Conservation (phyloP, 1,140 invertebrate genomes). For the Aphidius gifuensis region DNA sequence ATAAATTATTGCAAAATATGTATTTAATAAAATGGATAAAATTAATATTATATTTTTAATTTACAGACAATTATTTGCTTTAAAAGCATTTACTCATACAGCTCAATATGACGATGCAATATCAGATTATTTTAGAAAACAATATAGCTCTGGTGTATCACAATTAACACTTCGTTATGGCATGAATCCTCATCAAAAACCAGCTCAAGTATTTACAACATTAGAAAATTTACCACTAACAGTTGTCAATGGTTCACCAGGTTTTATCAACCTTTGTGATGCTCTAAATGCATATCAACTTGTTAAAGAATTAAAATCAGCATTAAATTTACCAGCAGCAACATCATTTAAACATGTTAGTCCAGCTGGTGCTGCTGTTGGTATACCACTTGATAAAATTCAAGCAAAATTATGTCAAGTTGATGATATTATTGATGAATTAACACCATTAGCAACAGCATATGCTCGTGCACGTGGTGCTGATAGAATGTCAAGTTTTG, state of each 20-base stretch:
- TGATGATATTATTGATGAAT: slow-evolving; percentile 70
- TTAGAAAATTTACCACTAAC: slow-evolving; percentile 78
- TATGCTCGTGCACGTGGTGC: slow-evolving; percentile 95
- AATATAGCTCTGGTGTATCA: slow-evolving; percentile 75
- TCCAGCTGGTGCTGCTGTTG: slow-evolving; percentile 92
- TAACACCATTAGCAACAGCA: slow-evolving; percentile 87
- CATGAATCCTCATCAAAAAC: slow-evolving; percentile 98
- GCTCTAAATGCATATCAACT: slow-evolving; percentile 97
- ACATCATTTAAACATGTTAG: slow-evolving; percentile 98
- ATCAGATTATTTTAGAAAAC: slow-evolving; percentile 90
- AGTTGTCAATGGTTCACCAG: slow-evolving; percentile 92
- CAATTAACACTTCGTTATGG: slow-evolving; percentile 89
- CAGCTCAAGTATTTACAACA: slow-evolving; percentile 88
- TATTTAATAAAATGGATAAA: no score
- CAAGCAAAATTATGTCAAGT: slow-evolving; percentile 92
- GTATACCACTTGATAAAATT: slow-evolving; percentile 67
- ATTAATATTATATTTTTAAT: background rate
- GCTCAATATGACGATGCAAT: slow-evolving; percentile 92
- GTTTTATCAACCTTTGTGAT: slow-evolving; percentile 97
- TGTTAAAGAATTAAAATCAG: slow-evolving; percentile 81
- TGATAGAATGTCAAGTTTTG: slow-evolving; percentile 98
- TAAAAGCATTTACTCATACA: slow-evolving; percentile 96
- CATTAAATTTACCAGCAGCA: slow-evolving; percentile 82
- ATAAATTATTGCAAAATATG: background rate
- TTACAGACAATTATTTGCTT: slow-evolving; percentile 68